Evolutionary conservation across 2,888 invertebrate species (phyloP).

Genomic region (Falcaria lacertinaria): DNA sequence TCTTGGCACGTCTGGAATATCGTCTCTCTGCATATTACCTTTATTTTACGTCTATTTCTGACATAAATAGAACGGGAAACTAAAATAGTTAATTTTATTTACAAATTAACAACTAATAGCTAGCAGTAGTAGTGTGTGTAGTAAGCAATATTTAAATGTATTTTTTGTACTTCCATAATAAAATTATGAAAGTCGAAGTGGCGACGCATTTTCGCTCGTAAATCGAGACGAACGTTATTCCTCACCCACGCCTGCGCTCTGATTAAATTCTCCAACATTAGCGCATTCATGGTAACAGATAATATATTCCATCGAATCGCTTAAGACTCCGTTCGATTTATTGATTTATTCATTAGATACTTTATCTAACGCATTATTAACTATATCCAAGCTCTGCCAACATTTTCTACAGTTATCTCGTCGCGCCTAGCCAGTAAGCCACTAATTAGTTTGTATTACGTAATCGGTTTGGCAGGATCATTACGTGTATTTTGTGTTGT

Average conservation of each 20-base stretch:
- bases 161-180: too few relatives aligned
- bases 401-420: slow-evolving; percentile 7
- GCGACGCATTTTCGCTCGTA: slow-evolving; percentile 59
- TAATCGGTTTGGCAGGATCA: slow-evolving; percentile 6
- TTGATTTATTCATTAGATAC: slow-evolving; percentile 35
- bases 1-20: too few relatives aligned
- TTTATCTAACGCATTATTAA: slow-evolving; percentile 6
- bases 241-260: slow-evolving; percentile 38
- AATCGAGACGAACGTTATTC: slow-evolving; percentile 49
- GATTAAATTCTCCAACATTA: slow-evolving; percentile 63
- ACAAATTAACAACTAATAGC: too few relatives aligned
- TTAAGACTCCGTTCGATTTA: slow-evolving; percentile 36
- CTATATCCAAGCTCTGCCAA: not conserved
- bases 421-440: slow-evolving; percentile 14
- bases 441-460: slow-evolving; percentile 10
- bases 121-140: too few relatives aligned
- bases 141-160: too few relatives aligned
- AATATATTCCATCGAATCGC: slow-evolving; percentile 50
- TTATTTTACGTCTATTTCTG: too few relatives aligned
- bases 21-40: too few relatives aligned
- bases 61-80: too few relatives aligned
- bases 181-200: slow-evolving; percentile 34
- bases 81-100: too few relatives aligned
- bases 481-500: not conserved
- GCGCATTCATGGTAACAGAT: slow-evolving; percentile 54